Evolutionary conservation across 2,797 vertebrate genomes (phyloP).

Genomic region (Artibeus jamaicensis): DNA sequence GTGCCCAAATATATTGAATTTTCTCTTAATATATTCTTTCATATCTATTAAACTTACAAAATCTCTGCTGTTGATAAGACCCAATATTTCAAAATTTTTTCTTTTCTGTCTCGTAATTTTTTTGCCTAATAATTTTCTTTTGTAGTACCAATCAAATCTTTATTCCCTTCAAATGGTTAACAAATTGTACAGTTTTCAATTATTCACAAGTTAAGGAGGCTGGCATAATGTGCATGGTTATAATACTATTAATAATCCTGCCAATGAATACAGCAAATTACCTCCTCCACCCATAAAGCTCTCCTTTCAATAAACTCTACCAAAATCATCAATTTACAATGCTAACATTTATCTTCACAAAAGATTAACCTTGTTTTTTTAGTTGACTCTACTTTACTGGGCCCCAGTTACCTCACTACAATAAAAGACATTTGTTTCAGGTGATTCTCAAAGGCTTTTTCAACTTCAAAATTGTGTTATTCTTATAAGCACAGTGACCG

Average conservation of each 20-base stretch:
- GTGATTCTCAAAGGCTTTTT: not conserved
- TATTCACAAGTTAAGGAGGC: not conserved
- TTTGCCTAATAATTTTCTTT: not conserved
- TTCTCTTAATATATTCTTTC: not conserved
- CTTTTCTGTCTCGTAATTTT: not conserved
- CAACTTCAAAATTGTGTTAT: not conserved
- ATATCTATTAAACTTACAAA: not conserved
- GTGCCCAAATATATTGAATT: not conserved
- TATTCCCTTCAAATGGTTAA: not conserved
- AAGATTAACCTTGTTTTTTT: not conserved
- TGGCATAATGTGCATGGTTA: not conserved
- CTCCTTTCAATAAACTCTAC: constrained; percentile 23
- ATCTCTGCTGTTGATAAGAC: not conserved
- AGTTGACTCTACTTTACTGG: not conserved
- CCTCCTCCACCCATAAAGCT: not conserved
- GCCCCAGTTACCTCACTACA: not conserved
- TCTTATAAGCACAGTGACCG: not conserved
- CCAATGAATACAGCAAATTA: not conserved
- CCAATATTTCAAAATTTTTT: not conserved
- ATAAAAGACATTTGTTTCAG: not conserved
- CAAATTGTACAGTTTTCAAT: not conserved
- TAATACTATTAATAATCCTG: not conserved
- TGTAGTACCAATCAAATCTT: not conserved
- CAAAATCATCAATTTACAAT: not conserved
- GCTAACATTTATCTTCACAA: not conserved